Conservation (phyloP, 2,888 invertebrate genomes). For the Ectemnius continuus region DNA sequence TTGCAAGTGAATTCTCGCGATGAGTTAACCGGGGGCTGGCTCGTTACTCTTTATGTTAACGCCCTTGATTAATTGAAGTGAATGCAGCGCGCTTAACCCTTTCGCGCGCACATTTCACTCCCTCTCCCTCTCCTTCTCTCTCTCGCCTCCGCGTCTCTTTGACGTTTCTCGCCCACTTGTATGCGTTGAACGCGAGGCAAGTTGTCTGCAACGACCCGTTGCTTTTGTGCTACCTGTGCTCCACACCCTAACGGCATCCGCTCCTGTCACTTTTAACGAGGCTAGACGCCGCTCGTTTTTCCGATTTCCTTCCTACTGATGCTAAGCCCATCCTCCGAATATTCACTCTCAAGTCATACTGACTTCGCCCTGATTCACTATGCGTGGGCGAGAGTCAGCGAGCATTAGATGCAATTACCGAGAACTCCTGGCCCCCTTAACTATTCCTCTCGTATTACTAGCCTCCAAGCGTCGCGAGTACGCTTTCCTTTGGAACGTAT, state of each 20-base stretch:
- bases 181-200: slow-evolving; percentile 31
- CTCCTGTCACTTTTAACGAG: slow-evolving; percentile 20
- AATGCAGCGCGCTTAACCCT: slow-evolving; percentile 34
- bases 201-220: slow-evolving; percentile 25
- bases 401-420: slow-evolving; percentile 26
- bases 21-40: slow-evolving; percentile 26
- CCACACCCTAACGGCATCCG: slow-evolving; percentile 1
- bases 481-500: no score
- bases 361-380: slow-evolving; percentile 45
- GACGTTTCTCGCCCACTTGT: no score
- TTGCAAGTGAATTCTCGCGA: not conserved
- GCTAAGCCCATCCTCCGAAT: slow-evolving; percentile 21
- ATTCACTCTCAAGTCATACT: slow-evolving; percentile 23
- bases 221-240: slow-evolving; percentile 34
- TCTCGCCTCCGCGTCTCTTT: no score
- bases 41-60: slow-evolving; percentile 22
- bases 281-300: slow-evolving; percentile 42
- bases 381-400: slow-evolving; percentile 28
- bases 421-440: slow-evolving; percentile 44
- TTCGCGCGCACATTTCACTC: slow-evolving; percentile 15
- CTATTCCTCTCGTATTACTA: slow-evolving; percentile 25
- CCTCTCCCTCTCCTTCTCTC: not conserved
- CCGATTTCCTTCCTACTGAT: slow-evolving; percentile 28
- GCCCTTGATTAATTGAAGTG: slow-evolving; percentile 36
- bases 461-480: no score